Evolutionary conservation across 2,888 invertebrate genomes (phyloP).

Genomic region (Platynereis dumerilii): DNA sequence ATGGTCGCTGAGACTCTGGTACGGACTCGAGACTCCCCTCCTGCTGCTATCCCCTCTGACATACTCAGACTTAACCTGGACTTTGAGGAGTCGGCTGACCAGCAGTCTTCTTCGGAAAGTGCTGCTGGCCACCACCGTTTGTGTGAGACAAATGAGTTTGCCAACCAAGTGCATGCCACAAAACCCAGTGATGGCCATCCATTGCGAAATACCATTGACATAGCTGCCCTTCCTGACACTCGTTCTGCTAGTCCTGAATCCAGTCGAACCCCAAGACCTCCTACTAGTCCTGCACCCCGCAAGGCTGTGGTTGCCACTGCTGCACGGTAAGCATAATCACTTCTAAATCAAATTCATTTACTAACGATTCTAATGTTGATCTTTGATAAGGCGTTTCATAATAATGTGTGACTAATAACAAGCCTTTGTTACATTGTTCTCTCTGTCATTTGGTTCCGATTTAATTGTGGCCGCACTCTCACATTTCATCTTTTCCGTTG

Average conservation of each 20-base stretch:
- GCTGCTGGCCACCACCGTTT: conserved; percentile 14
- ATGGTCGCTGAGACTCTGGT: conserved; percentile 10
- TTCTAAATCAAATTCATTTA: background rate
- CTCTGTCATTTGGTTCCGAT: no score
- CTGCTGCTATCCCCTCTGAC: background rate
- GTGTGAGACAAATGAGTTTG: conserved; percentile 7
- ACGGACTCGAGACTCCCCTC: conserved; percentile 4
- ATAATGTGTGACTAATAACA: no score
- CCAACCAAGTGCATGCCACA: conserved; percentile 9
- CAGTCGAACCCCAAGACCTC: conserved; percentile 29
- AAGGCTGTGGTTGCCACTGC: conserved; percentile 28
- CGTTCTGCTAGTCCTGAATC: conserved; percentile 19
- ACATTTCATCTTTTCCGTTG: no score
- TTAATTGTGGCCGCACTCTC: no score
- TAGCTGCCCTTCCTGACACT: conserved; percentile 18
- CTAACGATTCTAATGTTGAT: no score
- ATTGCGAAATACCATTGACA: conserved; percentile 21
- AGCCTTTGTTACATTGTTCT: no score
- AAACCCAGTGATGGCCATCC: conserved; percentile 11
- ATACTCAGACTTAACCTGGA: background rate
- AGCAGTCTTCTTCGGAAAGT: conserved; percentile 1
- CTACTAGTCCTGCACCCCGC: conserved; percentile 25
- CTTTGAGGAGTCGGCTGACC: background rate
- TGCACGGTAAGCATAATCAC: conserved; percentile 25
- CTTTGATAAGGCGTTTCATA: no score